A percentile compares a stretch with the other conserved stretches of the same genome.
Evolutionary conservation across 2,888 invertebrate species (phyloP).

Genomic region (Apotomis turbidana): DNA sequence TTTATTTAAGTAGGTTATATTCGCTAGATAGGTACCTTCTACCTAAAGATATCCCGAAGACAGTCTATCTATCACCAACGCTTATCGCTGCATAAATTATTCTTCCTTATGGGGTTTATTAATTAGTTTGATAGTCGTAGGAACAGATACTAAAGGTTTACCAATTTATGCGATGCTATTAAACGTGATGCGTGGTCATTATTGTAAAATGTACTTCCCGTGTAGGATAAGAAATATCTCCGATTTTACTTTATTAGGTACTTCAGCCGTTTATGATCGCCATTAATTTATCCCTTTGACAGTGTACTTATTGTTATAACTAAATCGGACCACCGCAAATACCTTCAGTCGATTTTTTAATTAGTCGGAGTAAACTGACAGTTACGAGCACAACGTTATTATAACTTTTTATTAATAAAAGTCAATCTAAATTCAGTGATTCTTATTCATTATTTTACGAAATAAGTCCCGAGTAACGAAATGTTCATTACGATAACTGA

Average conservation of each 20-base stretch:
- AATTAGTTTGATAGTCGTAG: not conserved
- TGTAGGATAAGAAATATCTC: not conserved
- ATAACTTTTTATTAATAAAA: no score
- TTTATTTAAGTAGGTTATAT: no score
- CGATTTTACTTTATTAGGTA: not conserved
- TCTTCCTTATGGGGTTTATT: not conserved
- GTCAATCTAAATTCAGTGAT: no score
- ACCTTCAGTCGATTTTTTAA: no score
- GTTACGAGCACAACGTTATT: no score
- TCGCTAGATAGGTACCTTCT: no score
- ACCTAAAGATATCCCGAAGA: not conserved
- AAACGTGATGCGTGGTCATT: not conserved
- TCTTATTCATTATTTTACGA: no score
- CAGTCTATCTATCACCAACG: not conserved
- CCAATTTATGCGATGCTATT: not conserved
- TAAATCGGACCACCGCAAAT: no score
- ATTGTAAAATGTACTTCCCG: not conserved
- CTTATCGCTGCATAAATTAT: constrained; percentile 14
- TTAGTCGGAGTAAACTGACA: no score
- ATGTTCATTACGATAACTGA: no score
- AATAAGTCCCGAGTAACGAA: no score
- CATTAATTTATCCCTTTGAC: not conserved
- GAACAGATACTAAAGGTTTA: not conserved
- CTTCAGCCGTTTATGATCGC: not conserved
- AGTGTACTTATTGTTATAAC: not conserved